Conservation (phyloP, 2,797 vertebrate genomes). For the Ceryle rudis region DNA sequence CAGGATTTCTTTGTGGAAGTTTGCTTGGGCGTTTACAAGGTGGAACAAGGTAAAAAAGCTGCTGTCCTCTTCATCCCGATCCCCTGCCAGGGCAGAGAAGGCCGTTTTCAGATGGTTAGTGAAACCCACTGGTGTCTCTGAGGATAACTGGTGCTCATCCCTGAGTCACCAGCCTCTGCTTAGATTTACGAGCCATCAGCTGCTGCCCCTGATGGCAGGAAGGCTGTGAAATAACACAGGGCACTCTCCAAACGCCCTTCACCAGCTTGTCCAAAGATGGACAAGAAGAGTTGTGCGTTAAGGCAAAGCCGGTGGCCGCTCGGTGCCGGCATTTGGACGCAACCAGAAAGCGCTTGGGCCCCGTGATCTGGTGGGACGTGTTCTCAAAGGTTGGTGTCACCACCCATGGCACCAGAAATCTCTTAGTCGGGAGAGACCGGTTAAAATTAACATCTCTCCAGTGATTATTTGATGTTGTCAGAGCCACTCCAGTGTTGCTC, state of each 20-base stretch:
- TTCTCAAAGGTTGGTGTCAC: background rate
- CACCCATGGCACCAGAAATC: rapidly evolving
- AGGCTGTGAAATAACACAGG: background rate
- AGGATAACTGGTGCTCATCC: background rate
- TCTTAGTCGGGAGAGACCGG: background rate
- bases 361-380: rapidly evolving
- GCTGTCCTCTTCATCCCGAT: constrained; percentile 77
- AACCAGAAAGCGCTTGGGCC: background rate
- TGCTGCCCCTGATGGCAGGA: background rate
- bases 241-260: background rate
- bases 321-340: rapidly evolving
- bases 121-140: background rate
- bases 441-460: background rate
- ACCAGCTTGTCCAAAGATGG: background rate
- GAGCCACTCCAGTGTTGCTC: background rate
- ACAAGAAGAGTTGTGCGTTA: background rate
- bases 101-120: background rate
- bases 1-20: constrained; percentile 89
- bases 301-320: background rate
- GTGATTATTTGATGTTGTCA: rapidly evolving
- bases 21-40: constrained; percentile 86
- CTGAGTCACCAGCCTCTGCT: background rate
- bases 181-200: background rate
- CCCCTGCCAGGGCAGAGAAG: constrained; percentile 50
- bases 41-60: constrained; percentile 82